phyloP scores from a whole-genome alignment of 2,888 invertebrate species.

The Eristalis pertinax region DNA sequence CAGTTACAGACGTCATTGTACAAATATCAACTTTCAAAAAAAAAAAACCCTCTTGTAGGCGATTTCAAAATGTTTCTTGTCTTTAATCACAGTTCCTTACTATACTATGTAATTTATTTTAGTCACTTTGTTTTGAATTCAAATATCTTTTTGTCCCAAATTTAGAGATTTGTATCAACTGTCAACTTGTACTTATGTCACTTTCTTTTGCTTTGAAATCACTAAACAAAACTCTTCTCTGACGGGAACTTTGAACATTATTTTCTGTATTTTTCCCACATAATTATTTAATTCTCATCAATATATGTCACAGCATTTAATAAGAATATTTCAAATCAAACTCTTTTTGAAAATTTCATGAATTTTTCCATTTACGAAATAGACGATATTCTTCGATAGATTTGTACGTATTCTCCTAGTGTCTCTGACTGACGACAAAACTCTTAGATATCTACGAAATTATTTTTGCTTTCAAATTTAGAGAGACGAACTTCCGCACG shows the following conservation, averaged over 20 bases:
- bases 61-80: background rate
- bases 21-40: background rate
- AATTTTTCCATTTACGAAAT: conserved; percentile 59
- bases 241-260: background rate
- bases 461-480: conserved; percentile 63
- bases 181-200: conserved; percentile 59
- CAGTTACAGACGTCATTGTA: conserved; percentile 69
- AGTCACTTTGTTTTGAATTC: conserved; percentile 16
- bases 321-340: conserved; percentile 31
- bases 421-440: conserved; percentile 41
- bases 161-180: conserved; percentile 45
- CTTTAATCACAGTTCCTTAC: background rate
- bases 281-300: conserved; percentile 16
- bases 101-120: conserved; percentile 14
- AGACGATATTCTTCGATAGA: conserved; percentile 43
- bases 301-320: conserved; percentile 39
- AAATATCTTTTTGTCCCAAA: conserved; percentile 22
- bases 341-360: conserved; percentile 36
- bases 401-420: conserved; percentile 37
- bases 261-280: background rate
- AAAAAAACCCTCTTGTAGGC: background rate
- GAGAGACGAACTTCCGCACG: conserved; percentile 72
- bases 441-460: conserved; percentile 55
- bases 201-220: conserved; percentile 40
- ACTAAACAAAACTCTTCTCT: conserved; percentile 1